phyloP scores from a whole-genome alignment of 1,140 invertebrate genomes.

The Temnothorax longispinosus region DNA sequence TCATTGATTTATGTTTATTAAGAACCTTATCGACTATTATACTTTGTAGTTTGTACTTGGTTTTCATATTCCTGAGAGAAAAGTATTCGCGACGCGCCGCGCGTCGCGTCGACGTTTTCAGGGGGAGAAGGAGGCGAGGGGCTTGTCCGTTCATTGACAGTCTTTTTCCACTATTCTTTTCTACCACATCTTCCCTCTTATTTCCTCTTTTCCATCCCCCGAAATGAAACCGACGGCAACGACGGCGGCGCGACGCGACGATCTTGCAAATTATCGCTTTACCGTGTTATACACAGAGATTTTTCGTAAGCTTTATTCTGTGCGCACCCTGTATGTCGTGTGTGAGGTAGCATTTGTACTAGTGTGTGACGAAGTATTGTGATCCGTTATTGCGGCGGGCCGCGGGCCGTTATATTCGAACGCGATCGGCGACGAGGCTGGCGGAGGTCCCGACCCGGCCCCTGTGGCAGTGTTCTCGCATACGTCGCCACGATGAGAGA shows the following conservation, averaged over 20 bases:
- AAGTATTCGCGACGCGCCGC: slow-evolving; percentile 68
- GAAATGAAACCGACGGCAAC: slow-evolving; percentile 37
- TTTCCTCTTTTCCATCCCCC: slow-evolving; percentile 30
- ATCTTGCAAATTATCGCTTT: slow-evolving; percentile 67
- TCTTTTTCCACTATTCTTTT: slow-evolving; percentile 14
- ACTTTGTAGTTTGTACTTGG: slow-evolving; percentile 85
- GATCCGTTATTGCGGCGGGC: slow-evolving; percentile 69
- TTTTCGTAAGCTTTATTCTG: slow-evolving; percentile 66
- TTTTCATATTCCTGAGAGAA: slow-evolving; percentile 83
- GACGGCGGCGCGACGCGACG: neutral
- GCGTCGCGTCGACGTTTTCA: slow-evolving; percentile 29
- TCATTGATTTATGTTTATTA: slow-evolving; percentile 75
- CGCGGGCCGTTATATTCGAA: neutral
- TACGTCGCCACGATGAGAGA: slow-evolving; percentile 48
- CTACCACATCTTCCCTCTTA: slow-evolving; percentile 26
- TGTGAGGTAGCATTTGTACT: slow-evolving; percentile 85
- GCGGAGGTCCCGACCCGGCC: slow-evolving; percentile 36
- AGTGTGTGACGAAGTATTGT: slow-evolving; percentile 79
- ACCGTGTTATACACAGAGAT: slow-evolving; percentile 76
- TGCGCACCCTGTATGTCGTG: slow-evolving; percentile 84
- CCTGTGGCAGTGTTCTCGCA: slow-evolving; percentile 64
- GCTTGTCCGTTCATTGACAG: neutral
- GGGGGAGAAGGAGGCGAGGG: neutral
- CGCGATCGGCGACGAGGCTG: slow-evolving; percentile 30
- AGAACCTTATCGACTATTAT: slow-evolving; percentile 84